A percentile compares a stretch with the other conserved stretches of the same genome.
Evolutionary conservation across 2,113 vertebrate genomes (phyloP).

Genomic region (Hemiprocne comata): DNA sequence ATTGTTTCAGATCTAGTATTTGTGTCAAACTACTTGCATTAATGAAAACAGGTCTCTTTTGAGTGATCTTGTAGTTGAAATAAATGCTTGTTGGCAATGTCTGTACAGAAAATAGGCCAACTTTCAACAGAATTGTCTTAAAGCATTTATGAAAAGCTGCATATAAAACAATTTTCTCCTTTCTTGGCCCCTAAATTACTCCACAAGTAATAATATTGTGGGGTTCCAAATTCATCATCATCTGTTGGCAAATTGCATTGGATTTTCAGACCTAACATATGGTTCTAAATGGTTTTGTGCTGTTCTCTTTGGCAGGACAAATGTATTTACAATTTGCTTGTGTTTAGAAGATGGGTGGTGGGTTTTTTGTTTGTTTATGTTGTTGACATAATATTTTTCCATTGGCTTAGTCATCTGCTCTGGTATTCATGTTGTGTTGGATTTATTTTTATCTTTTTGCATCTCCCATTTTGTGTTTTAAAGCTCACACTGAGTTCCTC

Average conservation of each 20-base stretch:
- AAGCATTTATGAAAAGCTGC: neutral
- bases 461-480: conserved; percentile 24
- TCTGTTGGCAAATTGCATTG: neutral
- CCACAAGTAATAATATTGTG: neutral
- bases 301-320: conserved; percentile 27
- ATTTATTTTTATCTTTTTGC: neutral
- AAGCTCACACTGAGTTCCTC: conserved; percentile 76
- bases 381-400: neutral
- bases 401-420: neutral
- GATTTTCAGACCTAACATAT: neutral
- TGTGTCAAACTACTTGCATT: neutral
- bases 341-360: neutral
- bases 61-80: neutral
- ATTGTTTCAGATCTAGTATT: neutral
- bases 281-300: neutral
- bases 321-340: neutral
- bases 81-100: neutral
- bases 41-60: neutral
- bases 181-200: neutral
- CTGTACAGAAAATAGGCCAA: neutral
- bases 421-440: neutral
- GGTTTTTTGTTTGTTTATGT: neutral
- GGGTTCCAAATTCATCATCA: conserved; percentile 20
- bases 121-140: neutral
- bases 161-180: neutral